Evolutionary conservation across 2,113 vertebrate genomes (phyloP).

Genomic region (Zosterops borbonicus): DNA sequence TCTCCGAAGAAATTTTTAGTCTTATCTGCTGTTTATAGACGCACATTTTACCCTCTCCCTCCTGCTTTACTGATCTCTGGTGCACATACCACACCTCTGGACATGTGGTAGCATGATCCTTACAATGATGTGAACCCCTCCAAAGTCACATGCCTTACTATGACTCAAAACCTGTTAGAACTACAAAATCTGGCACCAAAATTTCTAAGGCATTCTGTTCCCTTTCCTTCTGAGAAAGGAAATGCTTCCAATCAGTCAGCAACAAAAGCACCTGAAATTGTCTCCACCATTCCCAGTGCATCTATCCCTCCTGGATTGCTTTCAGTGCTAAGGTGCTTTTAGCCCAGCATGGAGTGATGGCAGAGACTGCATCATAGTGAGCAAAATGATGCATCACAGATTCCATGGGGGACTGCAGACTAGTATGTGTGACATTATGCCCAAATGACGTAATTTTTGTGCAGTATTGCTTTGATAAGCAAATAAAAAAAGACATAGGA

Average conservation of each 20-base stretch:
- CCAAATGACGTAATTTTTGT: not conserved
- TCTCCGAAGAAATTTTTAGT: not conserved
- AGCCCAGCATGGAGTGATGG: not conserved
- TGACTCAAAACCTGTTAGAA: not conserved
- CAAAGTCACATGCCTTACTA: not conserved
- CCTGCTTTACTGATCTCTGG: not conserved
- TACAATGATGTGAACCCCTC: not conserved
- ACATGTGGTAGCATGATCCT: not conserved
- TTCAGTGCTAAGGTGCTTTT: not conserved
- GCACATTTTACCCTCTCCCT: not conserved
- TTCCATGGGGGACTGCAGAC: not conserved
- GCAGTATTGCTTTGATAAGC: not conserved
- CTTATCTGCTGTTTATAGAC: not conserved
- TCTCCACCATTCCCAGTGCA: not conserved
- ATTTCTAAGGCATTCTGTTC: not conserved
- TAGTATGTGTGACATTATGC: not conserved
- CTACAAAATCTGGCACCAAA: not conserved
- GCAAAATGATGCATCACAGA: not conserved
- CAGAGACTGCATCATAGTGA: not conserved
- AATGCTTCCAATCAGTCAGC: not conserved
- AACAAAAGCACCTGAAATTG: not conserved
- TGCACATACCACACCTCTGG: not conserved
- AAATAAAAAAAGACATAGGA: conserved; percentile 7
- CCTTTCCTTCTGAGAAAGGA: not conserved
- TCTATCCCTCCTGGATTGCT: not conserved